Percentiles rank a stretch among this genome's conserved stretches.
phyloP scores from a whole-genome alignment of 1,140 invertebrate genomes.

The Drosophila obscura region DNA sequence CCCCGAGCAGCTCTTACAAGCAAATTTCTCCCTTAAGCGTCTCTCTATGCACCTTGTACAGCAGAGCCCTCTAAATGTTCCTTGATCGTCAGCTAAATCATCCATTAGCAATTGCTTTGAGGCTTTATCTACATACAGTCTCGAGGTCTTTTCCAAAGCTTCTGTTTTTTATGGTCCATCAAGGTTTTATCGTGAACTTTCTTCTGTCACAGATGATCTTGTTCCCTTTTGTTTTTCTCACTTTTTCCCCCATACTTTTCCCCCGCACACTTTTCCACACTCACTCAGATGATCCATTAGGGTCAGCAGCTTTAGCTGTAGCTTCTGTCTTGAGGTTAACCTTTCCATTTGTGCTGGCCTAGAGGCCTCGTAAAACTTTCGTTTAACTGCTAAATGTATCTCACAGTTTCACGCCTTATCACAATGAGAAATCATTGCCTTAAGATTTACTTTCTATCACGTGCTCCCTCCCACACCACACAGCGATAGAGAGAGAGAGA shows the following conservation, averaged over 20 bases:
- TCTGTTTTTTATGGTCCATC: constrained; percentile 45
- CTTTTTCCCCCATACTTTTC: constrained; percentile 14
- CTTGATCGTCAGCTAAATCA: not conserved
- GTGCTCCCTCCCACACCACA: constrained; percentile 22
- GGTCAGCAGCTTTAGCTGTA: constrained; percentile 36
- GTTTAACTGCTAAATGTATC: constrained; percentile 22
- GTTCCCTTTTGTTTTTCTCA: constrained; percentile 24
- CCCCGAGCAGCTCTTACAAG: not conserved
- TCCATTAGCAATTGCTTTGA: too few relatives aligned
- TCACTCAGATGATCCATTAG: constrained; percentile 51
- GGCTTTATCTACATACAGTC: not conserved
- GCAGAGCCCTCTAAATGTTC: not conserved
- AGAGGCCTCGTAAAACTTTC: constrained; percentile 47
- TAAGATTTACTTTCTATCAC: constrained; percentile 51
- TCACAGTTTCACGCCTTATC: constrained; percentile 31
- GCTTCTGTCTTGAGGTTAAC: constrained; percentile 22
- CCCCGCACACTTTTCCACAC: constrained; percentile 5
- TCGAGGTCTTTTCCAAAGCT: not conserved
- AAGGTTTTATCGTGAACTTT: constrained; percentile 48
- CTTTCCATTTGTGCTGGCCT: constrained; percentile 25
- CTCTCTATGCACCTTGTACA: too few relatives aligned
- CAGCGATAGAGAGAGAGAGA: too few relatives aligned
- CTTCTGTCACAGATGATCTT: constrained; percentile 38
- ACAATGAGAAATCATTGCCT: constrained; percentile 22
- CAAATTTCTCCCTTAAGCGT: not conserved